Base-by-base conservation (phyloP, 1,140 invertebrate species). In the Apis dorsata region DNA sequence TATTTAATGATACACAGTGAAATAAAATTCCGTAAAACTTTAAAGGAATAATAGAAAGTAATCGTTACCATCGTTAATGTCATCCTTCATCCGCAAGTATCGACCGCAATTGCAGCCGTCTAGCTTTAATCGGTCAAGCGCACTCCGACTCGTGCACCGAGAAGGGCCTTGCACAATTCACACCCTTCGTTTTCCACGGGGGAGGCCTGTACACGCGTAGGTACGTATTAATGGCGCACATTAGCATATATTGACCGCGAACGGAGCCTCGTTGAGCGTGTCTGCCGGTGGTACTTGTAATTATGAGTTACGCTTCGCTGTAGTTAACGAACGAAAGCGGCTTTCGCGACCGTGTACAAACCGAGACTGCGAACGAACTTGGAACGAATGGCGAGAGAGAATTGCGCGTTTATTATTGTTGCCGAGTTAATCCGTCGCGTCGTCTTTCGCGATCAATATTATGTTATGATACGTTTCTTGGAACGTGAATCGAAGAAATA, bases 221-320 rank as follows among this genome's bases (percentile, higher is more conserved):
- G 74, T 34, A 66, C 73, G 77, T 87, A 87, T 84, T 87, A 87
- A 87, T 81, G 69, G 69, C 78, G 62, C 66, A 70, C 70, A 87
- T 87, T 87, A 87, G 85, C 85, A 87, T 87, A 87, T 87, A 87
- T 87, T 87, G 85, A 87, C 86, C 85, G 81, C 86, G 85, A 87
- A 84, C 82, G 68, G 57, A 78, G 82, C 77, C 34, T 87, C 82
- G 82, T 86, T 72, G 63, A 84, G 78, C 78, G 82, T 87, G 82
- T 87, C 90, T 86, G 89, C 87, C 34, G 78, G 86, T 79, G 87
- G 85, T 88, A 84, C 85, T 88, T 91, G 89, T 91, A 91, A 92
- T 92, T 92, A 92, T 86, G 82, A 87, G 77, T 84, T 87, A 87
- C 85, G 74, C 85, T 87, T 53, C 68, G 51, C 81, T 62, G 83